A percentile compares a stretch with the other conserved stretches of the same genome.
phyloP scores from a whole-genome alignment of 1,140 invertebrate genomes.

The Meloidogyne chitwoodi region DNA sequence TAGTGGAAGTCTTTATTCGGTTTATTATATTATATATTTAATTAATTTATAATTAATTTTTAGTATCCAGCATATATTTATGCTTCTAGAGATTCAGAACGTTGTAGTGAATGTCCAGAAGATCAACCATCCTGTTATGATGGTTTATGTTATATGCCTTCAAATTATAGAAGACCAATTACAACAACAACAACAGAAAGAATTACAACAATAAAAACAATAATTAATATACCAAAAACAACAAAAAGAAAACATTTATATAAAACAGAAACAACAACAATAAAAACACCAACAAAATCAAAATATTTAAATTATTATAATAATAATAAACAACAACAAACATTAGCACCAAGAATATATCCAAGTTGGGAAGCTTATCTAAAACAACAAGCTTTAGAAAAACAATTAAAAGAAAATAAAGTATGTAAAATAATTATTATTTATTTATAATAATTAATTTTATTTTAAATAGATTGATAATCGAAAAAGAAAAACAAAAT shows the following conservation, averaged over 20 bases:
- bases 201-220: neutral
- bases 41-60: conserved; percentile 27
- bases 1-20: conserved; percentile 16
- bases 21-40: neutral
- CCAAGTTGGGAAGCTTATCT: neutral
- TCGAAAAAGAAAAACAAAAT: neutral
- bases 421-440: neutral
- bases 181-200: neutral
- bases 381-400: neutral
- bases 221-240: neutral
- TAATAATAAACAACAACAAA: neutral
- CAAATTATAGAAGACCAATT: conserved; percentile 24
- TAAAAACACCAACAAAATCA: neutral
- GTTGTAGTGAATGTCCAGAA: conserved; percentile 52
- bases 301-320: neutral
- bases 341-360: neutral
- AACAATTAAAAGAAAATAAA: neutral
- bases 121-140: conserved; percentile 58
- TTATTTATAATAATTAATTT: neutral
- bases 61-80: conserved; percentile 59
- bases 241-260: neutral
- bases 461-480: neutral
- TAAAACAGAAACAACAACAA: neutral
- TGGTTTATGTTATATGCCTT: conserved; percentile 57
- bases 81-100: conserved; percentile 40